These are phyloP conservation scores for Orientallactaga sibirica DNA, from an alignment of 2,797 vertebrate genomes.

Conservation along the genomic window DNA sequence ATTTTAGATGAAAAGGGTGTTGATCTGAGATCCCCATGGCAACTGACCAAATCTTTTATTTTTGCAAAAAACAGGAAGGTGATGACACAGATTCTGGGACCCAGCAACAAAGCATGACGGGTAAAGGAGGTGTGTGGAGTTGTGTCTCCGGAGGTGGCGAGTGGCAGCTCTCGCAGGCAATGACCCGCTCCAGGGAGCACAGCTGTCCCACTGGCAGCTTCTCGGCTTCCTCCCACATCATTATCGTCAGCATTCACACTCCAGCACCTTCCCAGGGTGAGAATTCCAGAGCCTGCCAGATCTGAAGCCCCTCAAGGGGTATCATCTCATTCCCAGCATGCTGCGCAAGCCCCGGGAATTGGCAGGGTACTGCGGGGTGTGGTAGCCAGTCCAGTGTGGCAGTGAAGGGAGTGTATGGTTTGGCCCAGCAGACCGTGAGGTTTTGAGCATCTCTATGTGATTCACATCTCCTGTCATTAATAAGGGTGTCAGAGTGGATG, in stretches of 20 bases:
- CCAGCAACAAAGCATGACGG: background rate
- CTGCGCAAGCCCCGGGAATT: background rate
- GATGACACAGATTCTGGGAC: accelerated
- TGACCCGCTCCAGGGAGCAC: background rate
- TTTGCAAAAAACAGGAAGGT: background rate
- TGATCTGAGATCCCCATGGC: background rate
- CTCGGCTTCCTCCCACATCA: background rate
- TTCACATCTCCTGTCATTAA: background rate
- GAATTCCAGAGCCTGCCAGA: background rate
- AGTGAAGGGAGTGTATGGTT: background rate
- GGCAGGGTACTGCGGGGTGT: background rate
- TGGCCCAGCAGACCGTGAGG: background rate
- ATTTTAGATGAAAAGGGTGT: background rate
- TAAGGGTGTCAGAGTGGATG: background rate
- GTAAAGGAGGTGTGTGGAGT: background rate
- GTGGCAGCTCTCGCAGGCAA: background rate
- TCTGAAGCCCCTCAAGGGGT: background rate
- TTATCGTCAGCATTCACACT: background rate
- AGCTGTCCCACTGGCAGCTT: too few relatives aligned
- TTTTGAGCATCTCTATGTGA: background rate
- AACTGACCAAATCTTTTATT: background rate
- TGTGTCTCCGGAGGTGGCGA: background rate
- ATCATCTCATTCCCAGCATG: background rate
- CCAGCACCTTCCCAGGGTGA: background rate
- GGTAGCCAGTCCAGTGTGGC: background rate